These are phyloP conservation scores for Lutjanus argentimaculatus DNA, from an alignment of 2,797 vertebrate species.

Conservation along the genomic window DNA sequence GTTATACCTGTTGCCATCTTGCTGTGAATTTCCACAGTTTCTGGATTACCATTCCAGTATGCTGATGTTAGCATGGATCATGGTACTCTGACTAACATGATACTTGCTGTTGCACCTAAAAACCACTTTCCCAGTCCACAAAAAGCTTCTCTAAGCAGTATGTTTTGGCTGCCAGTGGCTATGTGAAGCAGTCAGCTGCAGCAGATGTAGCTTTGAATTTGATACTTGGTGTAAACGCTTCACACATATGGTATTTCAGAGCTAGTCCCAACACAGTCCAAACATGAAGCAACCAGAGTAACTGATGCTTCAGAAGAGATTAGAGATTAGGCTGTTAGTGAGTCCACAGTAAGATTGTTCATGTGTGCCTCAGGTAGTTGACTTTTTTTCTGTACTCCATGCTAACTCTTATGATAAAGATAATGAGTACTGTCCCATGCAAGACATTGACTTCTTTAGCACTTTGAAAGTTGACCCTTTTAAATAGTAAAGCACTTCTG, in stretches of 20 bases:
- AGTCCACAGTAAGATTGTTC: not conserved
- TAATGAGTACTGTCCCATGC: not conserved
- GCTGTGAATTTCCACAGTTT: not conserved
- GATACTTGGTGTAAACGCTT: constrained; percentile 33
- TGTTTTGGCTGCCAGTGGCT: constrained; percentile 6
- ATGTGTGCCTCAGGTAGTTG: not conserved
- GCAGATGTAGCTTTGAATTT: constrained; percentile 50
- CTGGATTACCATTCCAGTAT: not conserved
- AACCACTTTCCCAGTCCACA: not conserved
- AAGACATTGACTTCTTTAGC: not conserved
- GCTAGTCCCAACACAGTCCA: not conserved
- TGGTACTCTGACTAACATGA: not conserved
- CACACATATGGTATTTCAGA: constrained; percentile 16
- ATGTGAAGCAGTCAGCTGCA: constrained; percentile 40
- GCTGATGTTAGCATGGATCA: not conserved
- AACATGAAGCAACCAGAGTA: constrained; percentile 1
- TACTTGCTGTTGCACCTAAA: not conserved
- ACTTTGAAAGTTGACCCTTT: not conserved
- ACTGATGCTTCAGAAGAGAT: not conserved
- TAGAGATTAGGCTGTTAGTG: not conserved
- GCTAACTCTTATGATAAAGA: not conserved
- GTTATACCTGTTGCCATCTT: not conserved
- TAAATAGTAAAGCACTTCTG: not conserved
- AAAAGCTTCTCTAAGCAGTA: not conserved
- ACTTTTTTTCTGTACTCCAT: not conserved